Evolutionary conservation across 2,797 vertebrate genomes (phyloP).

Genomic region (Perodicticus potto): DNA sequence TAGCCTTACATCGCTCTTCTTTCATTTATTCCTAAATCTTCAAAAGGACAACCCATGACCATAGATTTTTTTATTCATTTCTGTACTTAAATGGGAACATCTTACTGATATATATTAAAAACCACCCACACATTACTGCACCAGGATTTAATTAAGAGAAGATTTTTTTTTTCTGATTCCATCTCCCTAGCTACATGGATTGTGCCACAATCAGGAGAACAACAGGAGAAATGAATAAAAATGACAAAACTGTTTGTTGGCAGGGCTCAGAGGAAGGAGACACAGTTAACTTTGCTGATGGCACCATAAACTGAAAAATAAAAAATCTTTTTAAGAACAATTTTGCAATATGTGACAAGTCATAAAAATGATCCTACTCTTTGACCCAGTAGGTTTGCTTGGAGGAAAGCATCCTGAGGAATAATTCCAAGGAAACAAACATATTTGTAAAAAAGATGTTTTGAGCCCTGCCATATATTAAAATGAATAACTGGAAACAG

Average conservation of each 20-base stretch:
- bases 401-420: conserved; percentile 69
- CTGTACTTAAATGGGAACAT: conserved; percentile 28
- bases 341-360: conserved; percentile 72
- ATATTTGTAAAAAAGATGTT: conserved; percentile 63
- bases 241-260: conserved; percentile 45
- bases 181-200: background rate
- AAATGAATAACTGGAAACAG: conserved; percentile 47
- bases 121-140: background rate
- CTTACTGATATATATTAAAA: background rate
- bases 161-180: background rate
- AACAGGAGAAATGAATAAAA: conserved; percentile 49
- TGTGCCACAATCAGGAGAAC: conserved; percentile 17
- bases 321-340: background rate
- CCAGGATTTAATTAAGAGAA: conserved; percentile 19
- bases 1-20: background rate
- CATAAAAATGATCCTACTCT: conserved; percentile 65
- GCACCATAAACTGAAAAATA: conserved; percentile 23
- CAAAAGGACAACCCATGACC: background rate
- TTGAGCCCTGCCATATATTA: conserved; percentile 51
- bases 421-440: conserved; percentile 75
- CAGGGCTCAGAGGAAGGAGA: conserved; percentile 19
- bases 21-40: background rate
- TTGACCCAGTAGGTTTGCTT: conserved; percentile 61
- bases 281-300: conserved; percentile 53
- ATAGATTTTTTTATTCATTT: background rate